These are phyloP conservation scores for Anastatus disparis DNA, from an alignment of 1,140 invertebrate species.

Conservation along the genomic window DNA sequence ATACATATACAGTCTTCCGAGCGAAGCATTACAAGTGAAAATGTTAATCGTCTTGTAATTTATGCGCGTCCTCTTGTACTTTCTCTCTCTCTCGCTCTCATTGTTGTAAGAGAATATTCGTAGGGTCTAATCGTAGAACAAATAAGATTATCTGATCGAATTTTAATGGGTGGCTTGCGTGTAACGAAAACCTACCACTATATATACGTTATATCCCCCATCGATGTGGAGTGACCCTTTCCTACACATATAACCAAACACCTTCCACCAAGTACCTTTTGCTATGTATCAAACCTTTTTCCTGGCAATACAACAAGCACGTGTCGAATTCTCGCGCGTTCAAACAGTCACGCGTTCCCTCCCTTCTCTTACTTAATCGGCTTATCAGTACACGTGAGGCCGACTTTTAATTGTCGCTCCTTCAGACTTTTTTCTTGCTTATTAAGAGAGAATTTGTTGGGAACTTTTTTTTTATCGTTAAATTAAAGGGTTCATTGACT, in stretches of 20 bases:
- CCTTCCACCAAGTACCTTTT: too few species aligned
- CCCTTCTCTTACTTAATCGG: conserved; percentile 21
- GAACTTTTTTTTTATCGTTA: neutral
- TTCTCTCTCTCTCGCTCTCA: conserved; percentile 7
- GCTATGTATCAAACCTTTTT: too few species aligned
- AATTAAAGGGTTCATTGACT: too few species aligned
- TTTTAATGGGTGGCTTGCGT: conserved; percentile 61
- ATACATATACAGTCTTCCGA: too few species aligned
- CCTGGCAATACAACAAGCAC: too few species aligned
- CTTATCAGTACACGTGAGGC: conserved; percentile 17
- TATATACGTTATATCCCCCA: neutral
- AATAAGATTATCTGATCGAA: conserved; percentile 65
- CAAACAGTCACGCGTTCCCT: conserved; percentile 1
- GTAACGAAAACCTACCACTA: too few species aligned
- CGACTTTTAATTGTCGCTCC: conserved; percentile 33
- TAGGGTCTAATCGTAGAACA: conserved; percentile 57
- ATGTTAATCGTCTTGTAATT: conserved; percentile 50
- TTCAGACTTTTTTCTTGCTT: neutral
- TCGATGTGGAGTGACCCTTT: conserved; percentile 2
- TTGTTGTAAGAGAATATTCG: conserved; percentile 50
- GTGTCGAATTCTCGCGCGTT: conserved; percentile 21
- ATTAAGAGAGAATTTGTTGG: neutral
- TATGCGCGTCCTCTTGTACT: conserved; percentile 40
- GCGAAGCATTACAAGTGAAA: conserved; percentile 26
- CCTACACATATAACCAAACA: too few species aligned